phyloP scores from a whole-genome alignment of 1,140 invertebrate genomes.

The Parasteatoda tepidariorum region DNA sequence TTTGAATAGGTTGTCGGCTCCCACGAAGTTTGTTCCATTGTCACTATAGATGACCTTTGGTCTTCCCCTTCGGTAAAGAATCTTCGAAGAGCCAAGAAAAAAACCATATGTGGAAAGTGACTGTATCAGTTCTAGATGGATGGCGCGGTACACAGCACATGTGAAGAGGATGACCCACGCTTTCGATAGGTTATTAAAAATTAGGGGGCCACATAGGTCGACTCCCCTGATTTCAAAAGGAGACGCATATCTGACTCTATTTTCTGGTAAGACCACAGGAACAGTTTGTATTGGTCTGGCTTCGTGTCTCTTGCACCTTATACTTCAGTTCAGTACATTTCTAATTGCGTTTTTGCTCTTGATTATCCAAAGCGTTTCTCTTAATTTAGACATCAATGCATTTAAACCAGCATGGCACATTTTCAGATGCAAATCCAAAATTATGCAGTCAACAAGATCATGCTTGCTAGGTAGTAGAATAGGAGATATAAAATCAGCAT shows the following conservation, averaged over 20 bases:
- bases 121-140: constrained; percentile 68
- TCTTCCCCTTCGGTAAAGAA: constrained; percentile 67
- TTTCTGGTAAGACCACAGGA: neutral
- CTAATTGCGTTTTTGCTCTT: neutral
- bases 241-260: neutral
- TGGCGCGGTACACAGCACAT: constrained; percentile 68
- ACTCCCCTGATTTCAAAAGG: neutral
- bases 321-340: neutral
- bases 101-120: constrained; percentile 68
- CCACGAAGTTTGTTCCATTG: too few species aligned
- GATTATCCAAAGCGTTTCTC: constrained; percentile 14
- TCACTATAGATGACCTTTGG: too few species aligned
- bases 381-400: neutral
- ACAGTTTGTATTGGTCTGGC: neutral
- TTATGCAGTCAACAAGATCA: neutral
- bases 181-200: constrained; percentile 67
- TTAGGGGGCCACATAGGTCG: constrained; percentile 14
- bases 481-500: neutral
- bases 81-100: constrained; percentile 66
- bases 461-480: neutral
- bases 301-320: neutral
- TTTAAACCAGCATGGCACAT: neutral
- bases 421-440: neutral
- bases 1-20: constrained; percentile 14
- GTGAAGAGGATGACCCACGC: constrained; percentile 69